Percentiles rank a stretch among this genome's conserved stretches.
Conservation (phyloP, 2,888 invertebrate genomes). For the Acholoe squamosa region DNA sequence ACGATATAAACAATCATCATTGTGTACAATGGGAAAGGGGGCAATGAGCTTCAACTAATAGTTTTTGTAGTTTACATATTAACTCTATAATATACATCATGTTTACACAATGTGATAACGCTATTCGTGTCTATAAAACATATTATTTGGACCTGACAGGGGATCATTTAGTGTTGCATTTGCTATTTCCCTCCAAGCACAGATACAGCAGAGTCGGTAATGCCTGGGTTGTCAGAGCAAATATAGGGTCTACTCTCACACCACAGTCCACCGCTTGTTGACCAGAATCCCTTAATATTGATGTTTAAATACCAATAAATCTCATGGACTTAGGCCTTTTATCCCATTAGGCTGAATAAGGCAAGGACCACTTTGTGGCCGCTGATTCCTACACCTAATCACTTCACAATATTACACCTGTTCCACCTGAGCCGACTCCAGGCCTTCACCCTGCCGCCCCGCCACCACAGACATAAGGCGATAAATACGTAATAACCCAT, state of each 20-base stretch:
- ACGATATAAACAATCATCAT: too few relatives aligned
- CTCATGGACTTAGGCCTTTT: not conserved
- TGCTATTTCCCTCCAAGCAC: not conserved
- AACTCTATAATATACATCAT: too few relatives aligned
- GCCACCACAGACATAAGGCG: not conserved
- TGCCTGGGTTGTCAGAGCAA: not conserved
- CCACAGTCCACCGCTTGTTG: not conserved
- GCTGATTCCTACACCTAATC: conserved; percentile 28
- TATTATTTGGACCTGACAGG: too few relatives aligned
- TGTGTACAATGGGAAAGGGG: too few relatives aligned
- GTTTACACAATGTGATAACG: too few relatives aligned
- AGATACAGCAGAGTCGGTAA: not conserved
- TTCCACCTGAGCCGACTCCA: not conserved
- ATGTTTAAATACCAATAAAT: conserved; percentile 58
- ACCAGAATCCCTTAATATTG: conserved; percentile 30
- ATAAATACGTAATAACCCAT: conserved; percentile 27
- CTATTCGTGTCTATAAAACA: too few relatives aligned
- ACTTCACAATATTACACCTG: conserved; percentile 31
- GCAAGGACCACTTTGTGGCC: conserved; percentile 6
- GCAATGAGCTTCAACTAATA: too few relatives aligned
- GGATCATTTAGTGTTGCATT: too few relatives aligned
- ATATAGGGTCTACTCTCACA: conserved; percentile 12
- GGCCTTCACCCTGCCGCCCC: not conserved
- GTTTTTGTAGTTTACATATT: too few relatives aligned
- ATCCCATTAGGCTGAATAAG: conserved; percentile 31